These are phyloP conservation scores for Campoletis sonorensis DNA, from an alignment of 1,140 invertebrate species.

Conservation along the genomic window DNA sequence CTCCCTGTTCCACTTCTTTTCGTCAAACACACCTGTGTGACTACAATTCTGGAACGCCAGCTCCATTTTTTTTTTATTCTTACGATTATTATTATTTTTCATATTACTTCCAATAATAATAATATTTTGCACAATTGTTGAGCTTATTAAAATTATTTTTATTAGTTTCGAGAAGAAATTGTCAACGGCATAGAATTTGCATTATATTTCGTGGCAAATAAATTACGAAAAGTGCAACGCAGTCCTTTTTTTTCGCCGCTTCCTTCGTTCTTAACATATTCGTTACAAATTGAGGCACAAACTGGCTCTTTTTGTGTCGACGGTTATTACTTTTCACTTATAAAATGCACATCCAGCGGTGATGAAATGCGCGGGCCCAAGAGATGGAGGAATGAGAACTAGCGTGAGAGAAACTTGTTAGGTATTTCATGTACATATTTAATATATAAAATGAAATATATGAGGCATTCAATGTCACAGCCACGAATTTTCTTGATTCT, in stretches of 20 bases:
- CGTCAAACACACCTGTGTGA: conserved; percentile 3
- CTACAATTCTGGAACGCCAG: background rate
- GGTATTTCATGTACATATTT: background rate
- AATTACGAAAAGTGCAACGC: background rate
- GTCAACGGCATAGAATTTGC: too few species aligned
- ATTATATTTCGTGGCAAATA: too few species aligned
- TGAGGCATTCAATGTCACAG: too few species aligned
- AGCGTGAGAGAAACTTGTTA: conserved; percentile 13
- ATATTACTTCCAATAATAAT: too few species aligned
- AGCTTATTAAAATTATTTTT: too few species aligned
- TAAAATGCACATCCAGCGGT: conserved; percentile 5
- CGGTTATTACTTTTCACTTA: conserved; percentile 42
- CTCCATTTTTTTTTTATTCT: too few species aligned
- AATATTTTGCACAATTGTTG: too few species aligned
- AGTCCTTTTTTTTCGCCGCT: background rate
- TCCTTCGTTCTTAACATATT: background rate
- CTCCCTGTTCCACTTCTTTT: conserved; percentile 17
- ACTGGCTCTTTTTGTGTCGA: conserved; percentile 3
- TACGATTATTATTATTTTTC: too few species aligned
- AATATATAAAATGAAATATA: background rate
- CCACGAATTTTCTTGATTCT: too few species aligned
- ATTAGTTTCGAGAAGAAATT: too few species aligned
- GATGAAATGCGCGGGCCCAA: background rate
- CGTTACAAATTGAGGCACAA: background rate
- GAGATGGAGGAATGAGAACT: background rate